These are phyloP conservation scores for Agriopis aurantiaria DNA, from an alignment of 2,888 invertebrate genomes.

Conservation along the genomic window DNA sequence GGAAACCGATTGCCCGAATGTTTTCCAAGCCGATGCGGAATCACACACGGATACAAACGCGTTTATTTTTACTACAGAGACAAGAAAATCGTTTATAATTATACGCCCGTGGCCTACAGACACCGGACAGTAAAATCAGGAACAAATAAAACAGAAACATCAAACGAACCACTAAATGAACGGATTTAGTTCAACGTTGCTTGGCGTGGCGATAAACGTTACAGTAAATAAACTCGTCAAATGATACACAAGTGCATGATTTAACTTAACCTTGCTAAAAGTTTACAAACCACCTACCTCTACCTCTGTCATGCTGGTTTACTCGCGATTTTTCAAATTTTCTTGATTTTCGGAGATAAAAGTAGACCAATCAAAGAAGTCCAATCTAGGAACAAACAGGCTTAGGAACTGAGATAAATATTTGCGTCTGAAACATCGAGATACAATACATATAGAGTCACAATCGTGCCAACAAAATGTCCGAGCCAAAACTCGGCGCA, in stretches of 20 bases:
- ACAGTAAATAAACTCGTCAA: slow-evolving; percentile 16
- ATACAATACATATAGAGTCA: too few species aligned
- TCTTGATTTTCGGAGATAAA: too few species aligned
- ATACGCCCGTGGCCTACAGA: slow-evolving; percentile 66
- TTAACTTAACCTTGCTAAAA: background rate
- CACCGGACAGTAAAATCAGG: slow-evolving; percentile 39
- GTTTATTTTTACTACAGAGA: slow-evolving; percentile 58
- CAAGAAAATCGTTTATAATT: slow-evolving; percentile 61
- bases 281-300: background rate
- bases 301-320: too few species aligned
- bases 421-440: too few species aligned
- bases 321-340: too few species aligned
- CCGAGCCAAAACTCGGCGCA: too few species aligned
- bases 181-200: slow-evolving; percentile 13
- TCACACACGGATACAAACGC: slow-evolving; percentile 38
- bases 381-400: too few species aligned
- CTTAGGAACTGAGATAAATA: too few species aligned
- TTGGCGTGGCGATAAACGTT: background rate
- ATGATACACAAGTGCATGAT: slow-evolving; percentile 9
- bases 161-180: slow-evolving; percentile 30
- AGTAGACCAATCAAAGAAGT: too few species aligned
- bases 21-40: slow-evolving; percentile 40
- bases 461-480: too few species aligned
- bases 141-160: slow-evolving; percentile 41
- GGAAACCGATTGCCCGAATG: slow-evolving; percentile 30